Conservation (phyloP, 2,888 invertebrate species). For the Cyclophora albipunctata region DNA sequence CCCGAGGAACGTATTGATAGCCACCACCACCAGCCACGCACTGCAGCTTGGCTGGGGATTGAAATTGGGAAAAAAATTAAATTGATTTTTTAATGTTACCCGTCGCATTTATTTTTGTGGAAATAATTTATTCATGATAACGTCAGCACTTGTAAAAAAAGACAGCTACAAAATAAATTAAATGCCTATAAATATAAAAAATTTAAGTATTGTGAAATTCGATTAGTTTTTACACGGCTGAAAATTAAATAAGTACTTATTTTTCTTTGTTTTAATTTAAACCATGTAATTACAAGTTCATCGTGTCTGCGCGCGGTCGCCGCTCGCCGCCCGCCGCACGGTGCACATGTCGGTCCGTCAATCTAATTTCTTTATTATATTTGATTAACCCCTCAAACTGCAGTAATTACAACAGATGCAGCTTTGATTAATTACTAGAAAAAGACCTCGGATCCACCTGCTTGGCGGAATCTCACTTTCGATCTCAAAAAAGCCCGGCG, state of each 20-base stretch:
- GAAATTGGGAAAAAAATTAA: no score
- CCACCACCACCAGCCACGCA: no score
- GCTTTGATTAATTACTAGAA: conserved; percentile 68
- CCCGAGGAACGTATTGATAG: no score
- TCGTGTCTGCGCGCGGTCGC: conserved; percentile 2
- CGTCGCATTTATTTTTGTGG: no score
- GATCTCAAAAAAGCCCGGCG: conserved; percentile 31
- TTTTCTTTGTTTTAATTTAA: no score
- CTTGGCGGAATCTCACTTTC: conserved; percentile 60
- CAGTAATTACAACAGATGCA: conserved; percentile 70
- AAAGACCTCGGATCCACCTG: conserved; percentile 58
- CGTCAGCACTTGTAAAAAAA: no score
- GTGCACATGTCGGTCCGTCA: conserved; percentile 44
- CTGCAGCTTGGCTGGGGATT: no score
- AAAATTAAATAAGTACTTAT: conserved; percentile 20
- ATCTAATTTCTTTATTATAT: conserved; percentile 73
- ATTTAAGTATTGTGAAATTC: no score
- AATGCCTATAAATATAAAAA: no score
- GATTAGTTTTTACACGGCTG: conserved; percentile 17
- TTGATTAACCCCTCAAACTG: conserved; percentile 70
- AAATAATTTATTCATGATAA: no score
- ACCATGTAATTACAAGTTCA: conserved; percentile 17
- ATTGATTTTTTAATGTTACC: no score
- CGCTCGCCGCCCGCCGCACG: neutral
- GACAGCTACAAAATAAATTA: no score